Conservation (phyloP, 1,140 invertebrate species). For the Armadillidium nasatum region DNA sequence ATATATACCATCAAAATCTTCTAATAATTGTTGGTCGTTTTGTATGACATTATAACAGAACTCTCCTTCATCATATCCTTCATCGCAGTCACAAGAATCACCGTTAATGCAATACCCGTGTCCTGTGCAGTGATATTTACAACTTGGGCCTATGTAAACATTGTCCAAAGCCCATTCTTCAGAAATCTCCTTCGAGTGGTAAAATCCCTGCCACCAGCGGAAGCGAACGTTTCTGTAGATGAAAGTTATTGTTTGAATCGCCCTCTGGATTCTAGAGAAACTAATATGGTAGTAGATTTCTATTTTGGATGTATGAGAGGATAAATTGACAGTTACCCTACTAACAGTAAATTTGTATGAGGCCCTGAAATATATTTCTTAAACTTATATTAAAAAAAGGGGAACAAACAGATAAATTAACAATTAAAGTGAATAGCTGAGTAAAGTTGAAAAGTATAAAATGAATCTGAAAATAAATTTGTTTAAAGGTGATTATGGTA, state of each 20-base stretch:
- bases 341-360: too few species aligned
- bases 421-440: too few species aligned
- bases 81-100: conserved; percentile 52
- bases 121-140: conserved; percentile 51
- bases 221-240: conserved; percentile 49
- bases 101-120: conserved; percentile 51
- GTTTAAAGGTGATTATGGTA: too few species aligned
- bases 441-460: too few species aligned
- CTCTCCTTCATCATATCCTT: conserved; percentile 47
- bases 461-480: too few species aligned
- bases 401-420: too few species aligned
- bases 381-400: too few species aligned
- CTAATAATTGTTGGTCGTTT: conserved; percentile 48
- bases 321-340: too few species aligned
- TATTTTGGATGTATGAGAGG: too few species aligned
- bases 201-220: conserved; percentile 53
- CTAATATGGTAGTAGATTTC: too few species aligned
- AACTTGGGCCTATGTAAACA: conserved; percentile 53
- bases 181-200: conserved; percentile 48
- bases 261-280: too few species aligned
- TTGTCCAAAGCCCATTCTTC: conserved; percentile 52
- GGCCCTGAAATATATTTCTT: too few species aligned
- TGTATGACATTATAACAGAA: conserved; percentile 45
- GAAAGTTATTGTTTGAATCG: neutral
- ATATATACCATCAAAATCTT: conserved; percentile 48